Evolutionary conservation across 2,888 invertebrate genomes (phyloP), one percentile per base, ranked within the genome.

Genomic region (Maniola hyperantus): DNA sequence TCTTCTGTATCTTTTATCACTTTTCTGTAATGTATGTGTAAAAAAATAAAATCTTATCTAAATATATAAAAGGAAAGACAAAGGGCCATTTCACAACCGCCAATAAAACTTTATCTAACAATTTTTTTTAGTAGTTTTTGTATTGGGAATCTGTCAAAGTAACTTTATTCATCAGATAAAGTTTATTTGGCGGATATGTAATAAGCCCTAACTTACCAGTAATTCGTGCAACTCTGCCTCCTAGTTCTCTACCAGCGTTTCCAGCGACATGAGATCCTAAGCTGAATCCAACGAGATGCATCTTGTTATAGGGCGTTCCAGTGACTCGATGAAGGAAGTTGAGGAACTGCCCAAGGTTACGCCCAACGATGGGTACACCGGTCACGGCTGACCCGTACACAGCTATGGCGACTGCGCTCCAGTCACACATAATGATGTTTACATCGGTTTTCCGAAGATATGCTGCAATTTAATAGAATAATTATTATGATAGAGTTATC

Each of bases 231-330:
- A 87, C 77, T 15, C 70, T 73, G 1, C 82, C 79, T 7, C 74
- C 70, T 2, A 83, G 79, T 48, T 78, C 79, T 65, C 85, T 82
- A 1, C 88, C 87, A 44, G 88, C 87, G 36, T 76, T 82, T 2
- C 89, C 91, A n/a, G 87, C 83, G 11, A 91, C 71, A 72, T 92
- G 91, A 1, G 84, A 91, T 1, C 91, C 91, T 50, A 91, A 82
- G 74, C 90, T 91, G 78, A 88, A 89, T 0, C 92, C 91, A 5
- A 91, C 83, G 5, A 92, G 72, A 66, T 92, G 91, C 10, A 86
- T 73, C 33, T 61, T 83, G 7, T 81, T 76, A 51, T 79, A 85
- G 0, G 78, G 74, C n/a, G 67, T 71, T 13, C 61, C 71, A 48
- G 36, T 73, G 20, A 36, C 57, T 11, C 34, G 63, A 58, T 58